Base-by-base conservation (phyloP, 2,113 vertebrate genomes). In the Tragulus kanchil region DNA sequence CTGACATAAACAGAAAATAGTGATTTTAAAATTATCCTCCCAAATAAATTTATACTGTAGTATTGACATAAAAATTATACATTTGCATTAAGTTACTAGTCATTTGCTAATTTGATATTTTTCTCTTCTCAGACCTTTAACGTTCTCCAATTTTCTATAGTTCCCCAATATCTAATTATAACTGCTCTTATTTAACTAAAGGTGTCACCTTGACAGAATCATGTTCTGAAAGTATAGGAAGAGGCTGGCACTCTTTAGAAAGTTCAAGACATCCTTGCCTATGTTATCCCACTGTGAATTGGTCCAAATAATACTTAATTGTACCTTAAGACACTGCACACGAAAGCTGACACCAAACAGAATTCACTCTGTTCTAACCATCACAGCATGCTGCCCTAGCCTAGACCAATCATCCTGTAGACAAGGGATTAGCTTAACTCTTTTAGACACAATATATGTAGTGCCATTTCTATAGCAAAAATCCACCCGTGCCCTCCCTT, bases 281-380 rank as follows among this genome's bases (percentile, higher is more conserved):
- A 14, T 71, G 26, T 92, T 65, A 58, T 42, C 15, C 26, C 52
- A 77, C 28, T 86, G 75, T 91, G 84, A 82, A 69, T 12, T 94
- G 67, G 75, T 93, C 52, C 86, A 96, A 86, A 93, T 87, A 89
- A 64, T 84, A 73, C 23, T 94, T 85, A 95, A 93, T 79, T 94
- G 79, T 67, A 86, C 25, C 21, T 89, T 83, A 95, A 87, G 69
- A 81, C 4, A 59, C n/a, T 6, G 11, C 85, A 21, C 59, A 97
- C 67, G 26, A 48, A 86, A 89, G 58, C 73, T 86, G 83, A 64
- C 95, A 83, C n/a, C 73, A 36, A 75, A 93, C 45, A 75, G 84
- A 42, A 52, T 88, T 73, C 36, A 90, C 73, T 75, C 42, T n/a
- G 1, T 78, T 77, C 62, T 90, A 89, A 85, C 15, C 15, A 28